Evolutionary conservation across 2,797 vertebrate species (phyloP).

Genomic region (Sebastes paucispinis): DNA sequence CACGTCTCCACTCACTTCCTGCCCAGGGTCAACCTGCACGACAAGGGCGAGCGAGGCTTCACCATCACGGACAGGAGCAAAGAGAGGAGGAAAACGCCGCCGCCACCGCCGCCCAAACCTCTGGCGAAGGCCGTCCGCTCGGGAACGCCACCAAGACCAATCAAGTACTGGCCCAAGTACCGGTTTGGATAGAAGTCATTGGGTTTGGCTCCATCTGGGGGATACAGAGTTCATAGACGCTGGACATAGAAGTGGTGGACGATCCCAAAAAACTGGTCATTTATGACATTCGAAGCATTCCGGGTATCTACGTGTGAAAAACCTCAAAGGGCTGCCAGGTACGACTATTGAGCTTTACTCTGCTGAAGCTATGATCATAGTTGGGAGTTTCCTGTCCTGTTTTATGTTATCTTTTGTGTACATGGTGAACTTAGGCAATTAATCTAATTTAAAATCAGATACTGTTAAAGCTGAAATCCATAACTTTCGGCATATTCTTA

Average conservation of each 20-base stretch:
- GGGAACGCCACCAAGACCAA: conserved; percentile 41
- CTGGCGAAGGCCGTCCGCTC: conserved; percentile 35
- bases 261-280: background rate
- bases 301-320: conserved; percentile 34
- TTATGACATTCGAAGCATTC: conserved; percentile 69
- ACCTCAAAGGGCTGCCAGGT: conserved; percentile 50
- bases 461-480: conserved; percentile 5
- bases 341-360: background rate
- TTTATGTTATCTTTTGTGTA: background rate
- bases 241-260: background rate
- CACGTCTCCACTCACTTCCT: conserved; percentile 95
- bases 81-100: conserved; percentile 79
- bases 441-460: background rate
- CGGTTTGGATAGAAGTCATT: conserved; percentile 72
- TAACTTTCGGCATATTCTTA: background rate
- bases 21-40: conserved; percentile 85
- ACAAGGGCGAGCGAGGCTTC: conserved; percentile 84
- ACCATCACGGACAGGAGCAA: conserved; percentile 82
- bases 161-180: conserved; percentile 86
- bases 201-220: background rate
- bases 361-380: background rate
- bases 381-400: conserved; percentile 16
- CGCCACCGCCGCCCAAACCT: conserved; percentile 26
- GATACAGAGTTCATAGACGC: background rate
- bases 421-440: background rate